Evolutionary conservation across 2,113 vertebrate genomes (phyloP).

Genomic region (Helogale parvula): DNA sequence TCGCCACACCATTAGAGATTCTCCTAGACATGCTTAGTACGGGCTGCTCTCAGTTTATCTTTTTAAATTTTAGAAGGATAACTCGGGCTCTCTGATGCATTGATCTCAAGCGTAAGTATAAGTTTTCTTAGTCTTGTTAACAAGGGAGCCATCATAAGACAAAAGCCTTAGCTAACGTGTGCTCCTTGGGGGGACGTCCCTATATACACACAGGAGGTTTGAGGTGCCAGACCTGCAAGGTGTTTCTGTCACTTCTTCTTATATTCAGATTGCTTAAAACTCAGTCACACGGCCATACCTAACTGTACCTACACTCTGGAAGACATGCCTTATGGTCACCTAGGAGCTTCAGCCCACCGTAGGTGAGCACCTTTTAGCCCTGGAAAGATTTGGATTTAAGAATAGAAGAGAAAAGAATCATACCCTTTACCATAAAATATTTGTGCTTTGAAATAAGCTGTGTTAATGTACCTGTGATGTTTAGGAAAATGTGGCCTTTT

Average conservation of each 20-base stretch:
- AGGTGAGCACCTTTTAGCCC: background rate
- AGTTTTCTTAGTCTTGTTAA: background rate
- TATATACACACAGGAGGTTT: background rate
- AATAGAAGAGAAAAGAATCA: background rate
- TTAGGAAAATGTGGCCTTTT: background rate
- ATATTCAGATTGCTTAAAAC: background rate
- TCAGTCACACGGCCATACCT: background rate
- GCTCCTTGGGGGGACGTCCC: background rate
- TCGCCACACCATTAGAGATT: background rate
- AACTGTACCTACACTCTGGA: background rate
- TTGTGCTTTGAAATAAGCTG: background rate
- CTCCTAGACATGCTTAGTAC: background rate
- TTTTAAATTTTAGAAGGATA: background rate
- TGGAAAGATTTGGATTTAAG: background rate
- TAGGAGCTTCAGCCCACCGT: background rate
- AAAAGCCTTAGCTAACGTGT: background rate
- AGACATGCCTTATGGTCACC: background rate
- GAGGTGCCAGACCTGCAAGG: background rate
- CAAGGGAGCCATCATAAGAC: background rate
- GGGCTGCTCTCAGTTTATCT: background rate
- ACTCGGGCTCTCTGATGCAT: background rate
- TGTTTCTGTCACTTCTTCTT: background rate
- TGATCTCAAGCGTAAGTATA: background rate
- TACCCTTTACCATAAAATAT: background rate
- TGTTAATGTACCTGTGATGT: background rate